Conservation (phyloP, 2,797 vertebrate genomes). For the Hapalemur alaotrensis region DNA sequence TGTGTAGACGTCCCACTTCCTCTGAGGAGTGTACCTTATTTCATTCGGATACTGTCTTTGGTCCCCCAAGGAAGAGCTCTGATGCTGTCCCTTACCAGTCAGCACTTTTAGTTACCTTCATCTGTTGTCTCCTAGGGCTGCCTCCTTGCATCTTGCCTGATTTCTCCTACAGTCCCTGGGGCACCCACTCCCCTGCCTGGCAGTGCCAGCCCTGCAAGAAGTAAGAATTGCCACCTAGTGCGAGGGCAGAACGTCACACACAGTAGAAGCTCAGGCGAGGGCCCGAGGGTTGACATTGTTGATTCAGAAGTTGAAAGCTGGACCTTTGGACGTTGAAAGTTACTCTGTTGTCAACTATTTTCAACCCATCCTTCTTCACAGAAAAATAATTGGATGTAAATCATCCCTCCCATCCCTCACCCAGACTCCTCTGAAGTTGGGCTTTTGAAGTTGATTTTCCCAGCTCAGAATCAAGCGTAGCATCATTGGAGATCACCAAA, state of each 20-base stretch:
- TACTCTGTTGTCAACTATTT: background rate
- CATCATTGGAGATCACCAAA: constrained; percentile 39
- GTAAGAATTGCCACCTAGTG: background rate
- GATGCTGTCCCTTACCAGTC: background rate
- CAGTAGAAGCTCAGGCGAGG: background rate
- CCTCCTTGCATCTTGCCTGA: background rate
- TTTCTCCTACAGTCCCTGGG: background rate
- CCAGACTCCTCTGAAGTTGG: constrained; percentile 17
- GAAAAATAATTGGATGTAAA: background rate
- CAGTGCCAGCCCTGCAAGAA: background rate
- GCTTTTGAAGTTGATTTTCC: constrained; percentile 55
- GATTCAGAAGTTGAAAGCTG: background rate
- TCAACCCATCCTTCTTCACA: background rate
- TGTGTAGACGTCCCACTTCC: background rate
- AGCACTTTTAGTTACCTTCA: background rate
- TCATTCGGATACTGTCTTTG: background rate
- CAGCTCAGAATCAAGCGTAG: constrained; percentile 45
- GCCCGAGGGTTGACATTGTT: rapidly evolving
- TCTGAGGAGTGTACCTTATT: background rate
- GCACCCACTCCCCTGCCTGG: rapidly evolving
- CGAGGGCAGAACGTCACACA: background rate
- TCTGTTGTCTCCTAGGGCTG: background rate
- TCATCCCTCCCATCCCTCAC: background rate
- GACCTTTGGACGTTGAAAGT: background rate
- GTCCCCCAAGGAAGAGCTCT: background rate